Percentiles rank a stretch among this genome's conserved stretches.
These are phyloP conservation scores for Pocota personata DNA, from an alignment of 2,888 invertebrate species.

Conservation along the genomic window DNA sequence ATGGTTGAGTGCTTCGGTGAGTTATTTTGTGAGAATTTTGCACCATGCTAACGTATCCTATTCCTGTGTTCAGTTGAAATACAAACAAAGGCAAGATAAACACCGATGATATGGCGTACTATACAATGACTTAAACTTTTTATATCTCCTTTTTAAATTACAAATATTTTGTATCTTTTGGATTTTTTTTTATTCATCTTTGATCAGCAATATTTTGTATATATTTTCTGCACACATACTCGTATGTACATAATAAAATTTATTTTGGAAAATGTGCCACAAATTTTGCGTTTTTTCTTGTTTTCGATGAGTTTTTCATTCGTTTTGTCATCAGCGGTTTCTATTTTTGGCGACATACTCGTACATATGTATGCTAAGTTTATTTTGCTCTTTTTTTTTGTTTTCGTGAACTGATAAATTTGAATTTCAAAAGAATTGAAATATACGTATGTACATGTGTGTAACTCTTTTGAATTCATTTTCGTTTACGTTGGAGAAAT, in stretches of 20 bases:
- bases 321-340: neutral
- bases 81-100: slow-evolving; percentile 24
- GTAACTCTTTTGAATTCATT: neutral
- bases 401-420: neutral
- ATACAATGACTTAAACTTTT: neutral
- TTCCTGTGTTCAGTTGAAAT: slow-evolving; percentile 15
- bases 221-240: slow-evolving; percentile 15
- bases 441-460: no score
- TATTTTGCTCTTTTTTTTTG: slow-evolving; percentile 26
- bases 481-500: neutral
- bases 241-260: neutral
- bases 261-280: slow-evolving; percentile 50
- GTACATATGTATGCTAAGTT: slow-evolving; percentile 8
- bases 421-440: slow-evolving; percentile 18
- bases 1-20: slow-evolving; percentile 58
- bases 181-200: neutral
- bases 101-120: neutral
- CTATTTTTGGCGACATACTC: slow-evolving; percentile 39
- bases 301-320: neutral
- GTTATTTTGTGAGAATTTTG: slow-evolving; percentile 54
- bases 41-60: neutral
- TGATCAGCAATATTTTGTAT: neutral
- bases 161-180: neutral
- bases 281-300: neutral
- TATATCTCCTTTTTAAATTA: neutral